Evolutionary conservation across 2,113 vertebrate genomes (phyloP).

Genomic region (Syrmaticus mikado): DNA sequence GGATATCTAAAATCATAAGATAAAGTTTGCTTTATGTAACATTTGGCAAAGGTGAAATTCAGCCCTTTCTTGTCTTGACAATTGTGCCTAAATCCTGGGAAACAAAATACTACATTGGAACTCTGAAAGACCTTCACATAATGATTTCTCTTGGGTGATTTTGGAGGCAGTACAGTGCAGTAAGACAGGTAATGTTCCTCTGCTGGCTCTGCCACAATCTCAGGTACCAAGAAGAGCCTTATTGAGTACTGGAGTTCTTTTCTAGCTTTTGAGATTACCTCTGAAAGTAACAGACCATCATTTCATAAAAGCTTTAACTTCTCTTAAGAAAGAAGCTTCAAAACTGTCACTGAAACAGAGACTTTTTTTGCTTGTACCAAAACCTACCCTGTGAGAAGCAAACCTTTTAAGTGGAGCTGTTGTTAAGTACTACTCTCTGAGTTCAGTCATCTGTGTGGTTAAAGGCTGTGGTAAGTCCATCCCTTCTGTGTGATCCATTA

Average conservation of each 20-base stretch:
- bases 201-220: background rate
- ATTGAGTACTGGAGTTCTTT: background rate
- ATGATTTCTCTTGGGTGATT: background rate
- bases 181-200: background rate
- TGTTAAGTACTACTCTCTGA: background rate
- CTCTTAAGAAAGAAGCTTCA: background rate
- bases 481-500: background rate
- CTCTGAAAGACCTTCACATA: background rate
- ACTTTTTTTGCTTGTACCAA: background rate
- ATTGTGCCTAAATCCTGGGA: background rate
- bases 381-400: background rate
- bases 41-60: background rate
- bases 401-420: background rate
- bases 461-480: background rate
- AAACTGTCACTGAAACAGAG: background rate
- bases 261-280: background rate
- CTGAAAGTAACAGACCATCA: no score
- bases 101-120: background rate
- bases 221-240: fast-evolving
- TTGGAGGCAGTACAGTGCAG: background rate
- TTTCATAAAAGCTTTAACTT: background rate
- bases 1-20: background rate
- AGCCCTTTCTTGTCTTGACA: background rate
- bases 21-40: background rate
- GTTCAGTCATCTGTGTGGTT: background rate